Evolutionary conservation across 92 coral and sea anemone genomes (phyloP), one percentile per base, ranked within the genome.

Genomic region (Porites evermanni): DNA sequence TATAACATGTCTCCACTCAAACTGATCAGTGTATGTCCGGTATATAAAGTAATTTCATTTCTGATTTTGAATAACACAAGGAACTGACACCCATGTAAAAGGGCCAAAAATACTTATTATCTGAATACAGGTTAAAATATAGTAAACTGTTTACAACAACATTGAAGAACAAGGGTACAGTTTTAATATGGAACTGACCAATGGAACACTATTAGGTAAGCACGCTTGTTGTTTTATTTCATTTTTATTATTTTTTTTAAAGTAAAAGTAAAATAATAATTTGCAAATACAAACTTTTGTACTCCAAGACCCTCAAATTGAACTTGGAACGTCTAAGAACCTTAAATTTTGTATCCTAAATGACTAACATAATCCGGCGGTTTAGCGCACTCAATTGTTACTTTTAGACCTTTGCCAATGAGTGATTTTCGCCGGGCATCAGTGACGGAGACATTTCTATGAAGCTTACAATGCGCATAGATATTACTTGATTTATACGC

Each of bases 101-200:
- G 38, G 68, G 53, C 50, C 53, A 19, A 67, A 14, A 56, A 60
- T 60, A 78, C 56, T 18, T 68, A 38, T 38, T 4, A 38, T 38
- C 47, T 38, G 47, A 38, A 38, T 38, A 3, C 47, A 38, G 47
- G 47, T 38, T 38, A 38, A 38, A 38, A 38, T 38, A 38, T 38
- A 38, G 47, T 4, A 38, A 38, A 38, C 32, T 19, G 16, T 38
- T 78, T 19, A 32, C 32, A 78, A 64, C 51, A 61, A 19, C 56
- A 29, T n/a, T 18, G 54, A 13, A 8, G 44, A 63, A 29, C 21
- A 54, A 26, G 32, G 53, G 68, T 38, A 38, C 6, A 78, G 70
- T 78, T 38, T 20, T 63, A 59, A 29, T 78, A 64, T 78, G 82
- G 82, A 47, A 60, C 47, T 38, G 47, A 26, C 80, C 56, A 6